Conservation (phyloP, 2,888 invertebrate genomes). For the Meteorus cinctellus region DNA sequence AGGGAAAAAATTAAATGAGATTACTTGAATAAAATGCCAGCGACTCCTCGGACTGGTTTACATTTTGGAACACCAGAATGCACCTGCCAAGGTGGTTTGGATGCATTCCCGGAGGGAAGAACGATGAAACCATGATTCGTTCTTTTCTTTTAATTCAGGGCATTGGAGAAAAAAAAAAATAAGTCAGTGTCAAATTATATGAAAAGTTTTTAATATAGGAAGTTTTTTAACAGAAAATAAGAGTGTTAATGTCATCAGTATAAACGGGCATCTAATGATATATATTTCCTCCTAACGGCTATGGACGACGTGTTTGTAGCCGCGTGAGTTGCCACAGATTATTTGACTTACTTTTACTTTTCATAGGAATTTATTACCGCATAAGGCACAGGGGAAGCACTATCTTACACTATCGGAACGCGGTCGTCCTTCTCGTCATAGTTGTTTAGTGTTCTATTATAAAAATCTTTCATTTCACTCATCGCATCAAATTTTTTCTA, state of each 20-base stretch:
- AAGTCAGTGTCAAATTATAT: not conserved
- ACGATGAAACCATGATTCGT: not conserved
- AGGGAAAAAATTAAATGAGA: not conserved
- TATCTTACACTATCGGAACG: not conserved
- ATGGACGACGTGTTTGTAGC: not conserved
- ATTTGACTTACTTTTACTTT: slow-evolving; percentile 68
- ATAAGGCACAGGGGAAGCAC: slow-evolving; percentile 45
- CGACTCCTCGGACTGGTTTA: slow-evolving; percentile 13
- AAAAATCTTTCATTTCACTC: slow-evolving; percentile 39
- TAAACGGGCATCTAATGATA: not conserved
- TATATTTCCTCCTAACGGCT: not conserved
- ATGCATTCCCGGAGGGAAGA: not conserved
- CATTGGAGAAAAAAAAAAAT: not conserved
- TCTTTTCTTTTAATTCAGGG: not conserved
- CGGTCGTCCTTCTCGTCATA: slow-evolving; percentile 52
- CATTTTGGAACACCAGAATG: not conserved
- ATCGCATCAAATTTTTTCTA: not conserved
- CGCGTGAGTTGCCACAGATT: not conserved
- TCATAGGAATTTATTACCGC: slow-evolving; percentile 61
- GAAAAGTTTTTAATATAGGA: not conserved
- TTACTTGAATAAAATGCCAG: not conserved
- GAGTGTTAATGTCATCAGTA: not conserved
- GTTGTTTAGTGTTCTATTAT: not conserved
- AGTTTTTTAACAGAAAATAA: not conserved
- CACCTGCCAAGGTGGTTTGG: slow-evolving; percentile 15